Percentiles rank a stretch among this genome's conserved stretches.
phyloP scores from a whole-genome alignment of 2,888 invertebrate genomes.

The Agrochola macilenta region DNA sequence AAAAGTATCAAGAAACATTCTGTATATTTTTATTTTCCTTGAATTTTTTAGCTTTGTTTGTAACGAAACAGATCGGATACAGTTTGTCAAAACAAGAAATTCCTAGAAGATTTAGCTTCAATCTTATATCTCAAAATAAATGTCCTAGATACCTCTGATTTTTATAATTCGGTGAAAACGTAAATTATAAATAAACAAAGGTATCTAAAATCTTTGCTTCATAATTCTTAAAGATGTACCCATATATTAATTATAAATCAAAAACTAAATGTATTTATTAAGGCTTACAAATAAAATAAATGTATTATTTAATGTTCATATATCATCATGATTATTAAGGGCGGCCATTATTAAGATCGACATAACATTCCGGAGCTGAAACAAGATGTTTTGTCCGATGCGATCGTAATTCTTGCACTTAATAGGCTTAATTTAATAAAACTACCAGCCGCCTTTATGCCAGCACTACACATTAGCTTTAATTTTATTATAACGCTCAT shows the following conservation, averaged over 20 bases:
- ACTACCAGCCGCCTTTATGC: constrained; percentile 49
- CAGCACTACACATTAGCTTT: constrained; percentile 55
- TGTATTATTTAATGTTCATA: constrained; percentile 10
- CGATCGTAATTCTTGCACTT: constrained; percentile 56
- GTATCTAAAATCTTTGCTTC: neutral
- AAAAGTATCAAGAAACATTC: constrained; percentile 17
- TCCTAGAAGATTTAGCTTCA: constrained; percentile 26
- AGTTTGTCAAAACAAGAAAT: constrained; percentile 55
- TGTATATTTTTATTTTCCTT: constrained; percentile 42
- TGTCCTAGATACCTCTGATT: constrained; percentile 12
- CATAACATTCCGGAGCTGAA: constrained; percentile 39
- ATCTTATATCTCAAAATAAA: constrained; percentile 27
- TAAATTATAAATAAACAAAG: constrained; percentile 2
- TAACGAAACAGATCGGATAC: constrained; percentile 45
- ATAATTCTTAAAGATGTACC: neutral
- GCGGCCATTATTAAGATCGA: constrained; percentile 46
- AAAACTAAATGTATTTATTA: neutral
- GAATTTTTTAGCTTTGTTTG: constrained; percentile 35
- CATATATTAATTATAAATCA: neutral
- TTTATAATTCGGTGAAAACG: constrained; percentile 13
- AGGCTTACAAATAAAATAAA: constrained; percentile 4
- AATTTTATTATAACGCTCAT: constrained; percentile 58
- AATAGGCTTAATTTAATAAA: constrained; percentile 59
- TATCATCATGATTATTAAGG: constrained; percentile 30
- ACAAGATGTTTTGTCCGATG: constrained; percentile 53